These are phyloP conservation scores for Anthrax anthrax DNA, from an alignment of 2,888 invertebrate genomes.

Conservation along the genomic window DNA sequence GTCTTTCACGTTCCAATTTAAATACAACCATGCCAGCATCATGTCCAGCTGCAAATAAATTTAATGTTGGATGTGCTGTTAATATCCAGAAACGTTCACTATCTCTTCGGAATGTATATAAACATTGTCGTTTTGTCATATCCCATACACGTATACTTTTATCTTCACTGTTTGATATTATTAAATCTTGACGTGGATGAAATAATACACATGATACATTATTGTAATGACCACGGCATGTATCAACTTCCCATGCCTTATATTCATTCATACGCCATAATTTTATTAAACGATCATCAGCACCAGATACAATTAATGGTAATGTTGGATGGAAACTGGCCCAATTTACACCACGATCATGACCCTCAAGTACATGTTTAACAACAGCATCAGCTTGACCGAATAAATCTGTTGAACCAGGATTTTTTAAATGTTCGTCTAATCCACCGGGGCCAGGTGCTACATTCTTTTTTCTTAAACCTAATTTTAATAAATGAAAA, in stretches of 20 bases:
- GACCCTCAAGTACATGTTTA: slow-evolving; percentile 81
- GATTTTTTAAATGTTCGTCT: slow-evolving; percentile 76
- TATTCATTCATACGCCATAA: slow-evolving; percentile 98
- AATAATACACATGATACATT: slow-evolving; percentile 97
- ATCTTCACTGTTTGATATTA: slow-evolving; percentile 95
- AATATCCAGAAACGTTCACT: slow-evolving; percentile 97
- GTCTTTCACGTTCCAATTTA: slow-evolving; percentile 84
- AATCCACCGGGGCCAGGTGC: slow-evolving; percentile 87
- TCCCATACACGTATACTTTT: slow-evolving; percentile 98
- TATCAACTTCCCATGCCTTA: slow-evolving; percentile 99
- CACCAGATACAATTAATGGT: slow-evolving; percentile 91
- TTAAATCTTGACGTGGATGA: slow-evolving; percentile 92
- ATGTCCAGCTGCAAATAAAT: slow-evolving; percentile 98
- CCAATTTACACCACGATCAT: slow-evolving; percentile 98
- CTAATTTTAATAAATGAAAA: too few relatives aligned
- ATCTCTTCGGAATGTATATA: slow-evolving; percentile 87
- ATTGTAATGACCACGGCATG: slow-evolving; percentile 98
- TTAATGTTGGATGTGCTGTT: slow-evolving; percentile 84
- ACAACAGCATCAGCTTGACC: slow-evolving; percentile 88
- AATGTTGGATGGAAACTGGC: slow-evolving; percentile 90
- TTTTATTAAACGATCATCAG: slow-evolving; percentile 96
- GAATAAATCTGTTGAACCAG: slow-evolving; percentile 83
- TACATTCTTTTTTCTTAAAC: slow-evolving; percentile 90
- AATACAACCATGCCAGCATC: slow-evolving; percentile 58
- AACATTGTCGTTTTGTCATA: slow-evolving; percentile 83